Evolutionary conservation across 2,113 vertebrate genomes (phyloP), one percentile per base, ranked within the genome.

Genomic region (Limanda limanda): DNA sequence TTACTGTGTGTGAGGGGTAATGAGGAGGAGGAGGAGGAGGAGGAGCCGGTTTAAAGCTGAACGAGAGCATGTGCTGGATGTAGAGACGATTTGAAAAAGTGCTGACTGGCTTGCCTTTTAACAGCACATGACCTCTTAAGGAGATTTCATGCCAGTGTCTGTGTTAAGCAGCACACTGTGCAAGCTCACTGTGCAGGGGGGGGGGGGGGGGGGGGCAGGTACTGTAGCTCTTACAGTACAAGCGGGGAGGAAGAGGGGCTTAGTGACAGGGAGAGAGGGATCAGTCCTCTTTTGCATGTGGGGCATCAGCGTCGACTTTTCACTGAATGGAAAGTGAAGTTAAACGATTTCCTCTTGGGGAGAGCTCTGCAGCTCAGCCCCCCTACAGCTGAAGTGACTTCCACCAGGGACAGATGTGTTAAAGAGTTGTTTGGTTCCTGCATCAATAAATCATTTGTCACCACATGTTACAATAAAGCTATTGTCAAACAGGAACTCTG

Each of bases 101-200:
- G 86, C 90, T 87, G 85, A 85, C 74, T 64, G 74, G 57, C 68
- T 87, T 70, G 59, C 64, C 81, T 82, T 87, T 90, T 84, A 65
- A 82, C 80, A 66, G 81, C 90, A 85, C 86, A 89, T 90, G 87
- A 92, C 86, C 86, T 78, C 72, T 65, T 89, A 90, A 92, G 90
- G 73, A 89, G 87, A 92, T 92, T 89, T 87, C 64, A 79, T 68
- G 68, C 72, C 70, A 57, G 68, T 71, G 83, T 87, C 76, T 78
- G 82, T 78, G 79, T 71, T 80, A 47, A 88, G 83, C 85, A 80
- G 85, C 52, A 51, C 11, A 20, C 60, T 63, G 68, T 42, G 58
- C 11, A 17, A 17, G 83, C 80, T 73, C 80, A 20, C 47, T 77
- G 64, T 63, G 79, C 78, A 66, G 48, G 40, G 52, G 56, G 15